These are phyloP conservation scores for Monopterus albus DNA, from an alignment of 2,113 vertebrate genomes.

Conservation along the genomic window DNA sequence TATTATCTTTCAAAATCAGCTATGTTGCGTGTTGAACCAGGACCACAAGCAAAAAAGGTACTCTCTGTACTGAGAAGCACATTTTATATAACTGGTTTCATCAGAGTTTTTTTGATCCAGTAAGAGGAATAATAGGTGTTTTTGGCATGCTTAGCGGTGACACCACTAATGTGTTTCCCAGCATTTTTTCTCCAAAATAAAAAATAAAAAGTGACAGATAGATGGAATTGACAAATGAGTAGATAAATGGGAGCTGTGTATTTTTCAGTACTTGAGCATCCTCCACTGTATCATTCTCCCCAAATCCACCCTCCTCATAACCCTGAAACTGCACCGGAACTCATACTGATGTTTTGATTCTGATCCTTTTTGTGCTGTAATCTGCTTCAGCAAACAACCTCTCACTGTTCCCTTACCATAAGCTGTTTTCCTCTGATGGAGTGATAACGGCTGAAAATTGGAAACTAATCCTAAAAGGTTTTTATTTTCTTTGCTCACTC, in stretches of 20 bases:
- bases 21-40: too few relatives aligned
- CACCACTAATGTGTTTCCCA: constrained; percentile 13
- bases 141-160: background rate
- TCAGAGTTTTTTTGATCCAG: constrained; percentile 1
- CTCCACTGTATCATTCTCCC: constrained; percentile 17
- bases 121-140: constrained; percentile 45
- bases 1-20: too few relatives aligned
- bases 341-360: constrained; percentile 43
- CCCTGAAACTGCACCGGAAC: constrained; percentile 50
- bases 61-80: background rate
- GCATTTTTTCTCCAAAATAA: background rate
- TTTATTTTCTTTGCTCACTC: constrained; percentile 14
- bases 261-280: constrained; percentile 24
- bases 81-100: background rate
- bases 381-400: constrained; percentile 70
- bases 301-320: constrained; percentile 33
- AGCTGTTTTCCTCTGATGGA: constrained; percentile 61
- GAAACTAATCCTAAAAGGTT: constrained; percentile 72
- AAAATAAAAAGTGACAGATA: background rate
- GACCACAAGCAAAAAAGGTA: background rate
- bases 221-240: constrained; percentile 2
- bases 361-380: constrained; percentile 73
- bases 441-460: constrained; percentile 69
- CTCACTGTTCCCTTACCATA: constrained; percentile 56
- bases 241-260: constrained; percentile 15